Evolutionary conservation across 2,113 vertebrate species (phyloP), one percentile per base, ranked within the genome.

Genomic region (Ctenodactylus gundi): DNA sequence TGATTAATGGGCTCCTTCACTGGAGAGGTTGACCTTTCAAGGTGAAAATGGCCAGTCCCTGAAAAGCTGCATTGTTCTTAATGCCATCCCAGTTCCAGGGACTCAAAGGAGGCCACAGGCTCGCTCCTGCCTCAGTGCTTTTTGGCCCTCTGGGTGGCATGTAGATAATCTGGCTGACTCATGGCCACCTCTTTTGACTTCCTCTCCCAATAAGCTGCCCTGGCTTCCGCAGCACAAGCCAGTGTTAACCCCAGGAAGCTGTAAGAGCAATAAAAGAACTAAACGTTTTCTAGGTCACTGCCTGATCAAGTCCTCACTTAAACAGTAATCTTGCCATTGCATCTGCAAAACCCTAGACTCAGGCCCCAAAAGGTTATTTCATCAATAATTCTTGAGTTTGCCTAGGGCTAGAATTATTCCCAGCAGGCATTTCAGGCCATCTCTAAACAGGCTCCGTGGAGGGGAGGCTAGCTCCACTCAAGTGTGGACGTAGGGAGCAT

Each of bases 281-380:
- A 91, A 98, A 96, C 90, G 85, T 91, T 98, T 98, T 98, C 97
- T 98, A 98, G 98, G 98, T 98, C 98, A 98, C 85, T 29, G 95
- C 91, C 97, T 97, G 97, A 97, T 96, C 96, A 95, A 95, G 96
- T 97, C 97, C 97, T 96, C 0, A 0, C 97, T 97, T 97, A 96
- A 98, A 98, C 97, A 98, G 97, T 51, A 94, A 96, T 97, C 97
- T 97, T 96, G 97, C 93, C 94, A 76, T 95, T 0, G 15, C 96
- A 94, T 97, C 91, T 85, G 85, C 67, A 86, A 94, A 97, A 97
- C 94, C 94, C 8, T n/a, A 96, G 96, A 93, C 91, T 97, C 76
- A 25, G 93, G 95, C 90, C 97, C 97, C 97, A 70, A 97, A 97
- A 98, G 97, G 97, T 96, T 97, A 57, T 94, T 97, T 97, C 98